Conservation (phyloP, 2,888 invertebrate species). For the Hydrotaea diabolus region DNA sequence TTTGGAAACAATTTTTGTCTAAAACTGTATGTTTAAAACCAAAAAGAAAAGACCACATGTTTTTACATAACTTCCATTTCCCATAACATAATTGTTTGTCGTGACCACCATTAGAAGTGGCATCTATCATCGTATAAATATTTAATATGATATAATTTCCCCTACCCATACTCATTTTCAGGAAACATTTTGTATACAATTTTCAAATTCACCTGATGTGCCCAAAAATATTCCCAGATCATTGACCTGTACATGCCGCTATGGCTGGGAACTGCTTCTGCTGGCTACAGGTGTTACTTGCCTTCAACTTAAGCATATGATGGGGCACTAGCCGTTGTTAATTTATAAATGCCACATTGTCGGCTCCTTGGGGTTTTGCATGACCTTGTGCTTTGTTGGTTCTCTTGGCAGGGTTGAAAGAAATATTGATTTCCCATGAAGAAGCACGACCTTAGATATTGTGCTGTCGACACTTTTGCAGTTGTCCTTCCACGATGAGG, state of each 20-base stretch:
- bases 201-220: too few species aligned
- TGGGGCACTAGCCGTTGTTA: neutral
- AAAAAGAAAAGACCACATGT: too few species aligned
- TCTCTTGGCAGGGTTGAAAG: neutral
- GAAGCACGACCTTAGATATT: neutral
- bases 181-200: too few species aligned
- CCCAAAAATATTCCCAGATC: neutral
- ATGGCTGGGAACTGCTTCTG: neutral
- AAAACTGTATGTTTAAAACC: neutral
- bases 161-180: too few species aligned
- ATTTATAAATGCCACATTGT: neutral
- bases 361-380: neutral
- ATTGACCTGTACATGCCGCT: neutral
- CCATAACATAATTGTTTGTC: neutral
- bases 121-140: neutral
- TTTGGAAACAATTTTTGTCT: too few species aligned
- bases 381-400: neutral
- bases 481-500: neutral
- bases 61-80: too few species aligned
- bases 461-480: neutral
- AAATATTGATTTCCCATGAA: conserved; percentile 9
- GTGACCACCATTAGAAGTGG: neutral
- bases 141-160: neutral
- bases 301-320: neutral
- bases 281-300: neutral